Base-by-base conservation (phyloP, 2,113 vertebrate species). In the Leuciscus idus region DNA sequence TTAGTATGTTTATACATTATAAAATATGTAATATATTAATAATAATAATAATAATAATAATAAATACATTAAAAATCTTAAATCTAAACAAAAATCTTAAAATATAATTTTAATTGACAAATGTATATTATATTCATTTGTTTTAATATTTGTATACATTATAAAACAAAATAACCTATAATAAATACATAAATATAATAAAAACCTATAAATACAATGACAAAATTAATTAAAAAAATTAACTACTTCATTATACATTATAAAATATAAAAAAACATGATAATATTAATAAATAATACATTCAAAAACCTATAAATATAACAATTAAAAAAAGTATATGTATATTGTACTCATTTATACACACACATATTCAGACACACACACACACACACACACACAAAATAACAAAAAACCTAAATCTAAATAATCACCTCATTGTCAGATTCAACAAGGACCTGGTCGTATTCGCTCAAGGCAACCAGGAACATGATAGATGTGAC, bases 401-500 rank as follows among this genome's bases (percentile, higher is more conserved):
- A 39, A 39, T 17, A 39, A 43, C 9, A 43, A 43, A 43, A 43
- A 43, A 9, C 1, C 43, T 10, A 77, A 17, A 77, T 19, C 30
- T 15, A 13, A 28, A 73, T 48, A 15, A 43, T 62, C 3, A 99
- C 98, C 98, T 99, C 98, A 0, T 98, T 99, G 93, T 99, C 98
- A 0, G 98, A 99, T 93, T 99, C 98, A 94, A 99, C 98, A 92
- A 99, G 95, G 87, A 99, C 98, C 93, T 99, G 98, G 95, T 99
- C 98, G 33, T 99, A 99, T 93, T 99, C 98, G 75, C 98, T 99
- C 90, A 99, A 95, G 23, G 98, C 98, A 92, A 99, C 98, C 23
- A 99, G 95, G 90, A 99, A 99, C 98, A 99, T 99, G 91, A 99
- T 99, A 93, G 98, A 99, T 7, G 98, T 99, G 90, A 99, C 98